Evolutionary conservation across 2,113 vertebrate genomes (phyloP).

Genomic region (Theristicus caerulescens): DNA sequence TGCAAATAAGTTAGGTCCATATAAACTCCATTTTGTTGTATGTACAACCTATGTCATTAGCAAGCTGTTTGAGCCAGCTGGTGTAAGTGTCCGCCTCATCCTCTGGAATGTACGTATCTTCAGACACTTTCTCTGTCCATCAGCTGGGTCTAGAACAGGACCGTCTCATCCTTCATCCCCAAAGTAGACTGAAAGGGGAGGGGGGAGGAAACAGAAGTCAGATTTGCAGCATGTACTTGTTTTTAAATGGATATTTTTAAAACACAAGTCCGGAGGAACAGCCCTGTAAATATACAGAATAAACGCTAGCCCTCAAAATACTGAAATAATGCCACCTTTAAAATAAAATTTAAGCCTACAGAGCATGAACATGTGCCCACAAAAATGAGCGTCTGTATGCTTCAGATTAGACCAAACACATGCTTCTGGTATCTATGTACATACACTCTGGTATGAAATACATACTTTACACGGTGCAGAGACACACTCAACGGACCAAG

Average conservation of each 20-base stretch:
- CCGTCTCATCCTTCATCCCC: conserved; percentile 75
- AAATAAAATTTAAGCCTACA: neutral
- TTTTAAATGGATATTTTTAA: neutral
- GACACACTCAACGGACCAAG: neutral
- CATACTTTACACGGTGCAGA: neutral
- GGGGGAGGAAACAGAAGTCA: conserved; percentile 48
- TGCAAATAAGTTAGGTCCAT: conserved; percentile 67
- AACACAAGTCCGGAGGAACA: neutral
- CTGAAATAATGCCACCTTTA: neutral
- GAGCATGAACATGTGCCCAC: neutral
- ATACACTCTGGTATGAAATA: neutral
- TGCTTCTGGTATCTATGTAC: neutral
- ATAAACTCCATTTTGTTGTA: conserved; percentile 57
- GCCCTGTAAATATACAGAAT: neutral
- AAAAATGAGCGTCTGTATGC: neutral
- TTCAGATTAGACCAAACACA: neutral
- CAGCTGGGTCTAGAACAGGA: conserved; percentile 48
- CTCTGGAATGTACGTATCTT: conserved; percentile 60
- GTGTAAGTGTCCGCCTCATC: conserved; percentile 22
- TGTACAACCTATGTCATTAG: conserved; percentile 43
- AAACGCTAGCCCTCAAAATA: neutral
- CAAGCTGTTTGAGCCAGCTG: conserved; percentile 12
- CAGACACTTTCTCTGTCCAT: conserved; percentile 46
- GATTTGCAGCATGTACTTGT: neutral
- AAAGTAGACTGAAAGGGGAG: conserved; percentile 78